Evolutionary conservation across 1,140 invertebrate genomes (phyloP).

Genomic region (Drosophila novamexicana): DNA sequence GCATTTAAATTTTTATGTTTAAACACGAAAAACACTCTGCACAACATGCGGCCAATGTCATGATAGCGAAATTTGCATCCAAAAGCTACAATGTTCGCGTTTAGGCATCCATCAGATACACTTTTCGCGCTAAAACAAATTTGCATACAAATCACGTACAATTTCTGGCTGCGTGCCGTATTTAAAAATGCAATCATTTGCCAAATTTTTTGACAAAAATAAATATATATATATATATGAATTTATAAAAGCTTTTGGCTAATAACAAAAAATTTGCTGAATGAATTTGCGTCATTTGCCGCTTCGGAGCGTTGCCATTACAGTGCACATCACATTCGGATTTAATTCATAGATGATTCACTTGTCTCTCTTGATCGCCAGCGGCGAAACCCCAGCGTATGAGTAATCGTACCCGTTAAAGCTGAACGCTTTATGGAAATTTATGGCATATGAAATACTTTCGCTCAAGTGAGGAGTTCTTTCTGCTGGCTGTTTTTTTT

Average conservation of each 20-base stretch:
- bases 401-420: conserved; percentile 44
- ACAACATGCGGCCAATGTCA: conserved; percentile 46
- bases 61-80: conserved; percentile 50
- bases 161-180: conserved; percentile 9
- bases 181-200: conserved; percentile 53
- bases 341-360: conserved; percentile 52
- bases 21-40: conserved; percentile 52
- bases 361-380: conserved; percentile 43
- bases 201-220: conserved; percentile 30
- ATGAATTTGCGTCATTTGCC: conserved; percentile 70
- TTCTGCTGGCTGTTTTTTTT: neutral
- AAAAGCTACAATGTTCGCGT: conserved; percentile 62
- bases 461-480: conserved; percentile 51
- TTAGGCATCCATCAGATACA: conserved; percentile 66
- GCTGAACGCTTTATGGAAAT: conserved; percentile 67
- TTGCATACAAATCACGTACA: conserved; percentile 69
- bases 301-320: conserved; percentile 34
- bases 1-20: conserved; percentile 66
- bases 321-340: conserved; percentile 34
- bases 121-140: conserved; percentile 53
- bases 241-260: conserved; percentile 13
- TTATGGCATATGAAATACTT: conserved; percentile 70
- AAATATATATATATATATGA: conserved; percentile 19
- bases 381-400: conserved; percentile 37
- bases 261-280: conserved; percentile 40